Evolutionary conservation across 2,797 vertebrate species (phyloP).

Genomic region (Gallinago stenura): DNA sequence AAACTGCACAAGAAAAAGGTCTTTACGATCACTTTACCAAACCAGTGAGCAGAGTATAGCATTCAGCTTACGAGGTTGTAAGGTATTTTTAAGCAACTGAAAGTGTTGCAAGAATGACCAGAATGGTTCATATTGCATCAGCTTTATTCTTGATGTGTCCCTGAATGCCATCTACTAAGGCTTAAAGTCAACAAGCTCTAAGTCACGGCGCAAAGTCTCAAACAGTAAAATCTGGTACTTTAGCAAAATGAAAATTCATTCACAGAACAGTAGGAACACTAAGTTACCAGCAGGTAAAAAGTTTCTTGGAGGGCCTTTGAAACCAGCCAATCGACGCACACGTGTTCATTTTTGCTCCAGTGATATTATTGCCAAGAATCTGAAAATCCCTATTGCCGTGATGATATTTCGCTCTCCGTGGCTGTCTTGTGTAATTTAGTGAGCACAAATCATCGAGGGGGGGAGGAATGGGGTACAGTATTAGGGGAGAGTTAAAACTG

Average conservation of each 20-base stretch:
- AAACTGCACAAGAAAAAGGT: background rate
- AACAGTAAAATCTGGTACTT: background rate
- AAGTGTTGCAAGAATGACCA: background rate
- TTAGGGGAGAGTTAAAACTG: background rate
- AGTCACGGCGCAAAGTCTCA: background rate
- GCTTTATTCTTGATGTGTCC: background rate
- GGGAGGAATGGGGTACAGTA: accelerated
- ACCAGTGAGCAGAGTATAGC: background rate
- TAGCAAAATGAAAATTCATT: background rate
- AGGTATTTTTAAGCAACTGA: background rate
- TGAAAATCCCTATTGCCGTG: background rate
- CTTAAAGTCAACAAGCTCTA: background rate
- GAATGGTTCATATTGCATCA: background rate
- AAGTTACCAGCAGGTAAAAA: background rate
- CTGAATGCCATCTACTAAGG: background rate
- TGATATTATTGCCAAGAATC: background rate
- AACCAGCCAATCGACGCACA: background rate
- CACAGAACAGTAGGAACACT: background rate
- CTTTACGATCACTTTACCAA: background rate
- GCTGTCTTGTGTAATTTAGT: background rate
- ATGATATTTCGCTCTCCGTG: background rate
- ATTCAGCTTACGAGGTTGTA: background rate
- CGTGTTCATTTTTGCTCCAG: background rate
- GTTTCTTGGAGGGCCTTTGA: background rate
- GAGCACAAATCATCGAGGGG: background rate